Percentiles rank a stretch among this genome's conserved stretches.
These are phyloP conservation scores for Aphidoletes aphidimyza DNA, from an alignment of 2,888 invertebrate genomes.

Conservation along the genomic window DNA sequence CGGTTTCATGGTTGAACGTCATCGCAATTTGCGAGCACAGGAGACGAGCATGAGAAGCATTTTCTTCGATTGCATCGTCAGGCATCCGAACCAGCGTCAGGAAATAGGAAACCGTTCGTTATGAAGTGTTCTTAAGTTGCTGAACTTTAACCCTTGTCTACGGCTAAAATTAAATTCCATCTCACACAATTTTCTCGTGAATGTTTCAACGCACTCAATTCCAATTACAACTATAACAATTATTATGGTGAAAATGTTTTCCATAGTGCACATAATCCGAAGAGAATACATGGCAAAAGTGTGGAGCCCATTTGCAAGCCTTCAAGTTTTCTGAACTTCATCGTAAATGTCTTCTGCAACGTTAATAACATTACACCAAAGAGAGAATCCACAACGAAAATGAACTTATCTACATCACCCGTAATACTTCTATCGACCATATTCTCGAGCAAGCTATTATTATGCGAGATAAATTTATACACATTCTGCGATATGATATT, in stretches of 20 bases:
- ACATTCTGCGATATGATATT: too few relatives aligned
- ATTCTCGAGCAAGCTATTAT: too few relatives aligned
- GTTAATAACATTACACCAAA: too few relatives aligned
- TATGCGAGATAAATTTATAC: too few relatives aligned
- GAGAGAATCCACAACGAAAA: too few relatives aligned
- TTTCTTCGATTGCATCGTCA: background rate
- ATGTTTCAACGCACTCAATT: background rate
- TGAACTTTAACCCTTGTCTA: background rate
- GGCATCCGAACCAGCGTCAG: background rate
- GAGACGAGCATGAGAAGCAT: background rate
- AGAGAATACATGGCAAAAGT: background rate
- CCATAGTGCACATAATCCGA: slow-evolving; percentile 3
- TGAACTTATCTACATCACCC: too few relatives aligned
- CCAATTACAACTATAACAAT: slow-evolving; percentile 47
- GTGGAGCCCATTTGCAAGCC: too few relatives aligned
- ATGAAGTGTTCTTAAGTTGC: slow-evolving; percentile 18
- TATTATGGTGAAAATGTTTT: slow-evolving; percentile 37
- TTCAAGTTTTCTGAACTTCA: too few relatives aligned
- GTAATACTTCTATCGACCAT: too few relatives aligned
- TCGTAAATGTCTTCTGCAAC: too few relatives aligned
- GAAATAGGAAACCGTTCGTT: slow-evolving; percentile 44
- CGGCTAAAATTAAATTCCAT: slow-evolving; percentile 2
- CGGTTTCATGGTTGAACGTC: too few relatives aligned
- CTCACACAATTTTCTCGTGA: background rate
- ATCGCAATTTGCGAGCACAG: background rate